These are phyloP conservation scores for Mormoops blainvillei DNA, from an alignment of 2,113 vertebrate species.

Conservation along the genomic window DNA sequence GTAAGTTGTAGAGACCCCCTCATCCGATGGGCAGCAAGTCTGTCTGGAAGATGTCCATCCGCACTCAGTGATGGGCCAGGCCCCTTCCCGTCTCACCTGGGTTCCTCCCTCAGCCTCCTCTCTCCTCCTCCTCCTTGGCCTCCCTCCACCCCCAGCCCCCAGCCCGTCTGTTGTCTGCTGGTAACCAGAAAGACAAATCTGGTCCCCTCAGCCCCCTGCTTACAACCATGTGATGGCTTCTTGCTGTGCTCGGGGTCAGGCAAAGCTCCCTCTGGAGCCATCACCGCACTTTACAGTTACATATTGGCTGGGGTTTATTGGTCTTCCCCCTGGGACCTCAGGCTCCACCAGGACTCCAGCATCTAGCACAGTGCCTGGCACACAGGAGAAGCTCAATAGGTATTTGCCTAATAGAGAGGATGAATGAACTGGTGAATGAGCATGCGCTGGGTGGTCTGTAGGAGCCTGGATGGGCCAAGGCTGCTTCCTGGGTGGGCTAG, in stretches of 20 bases:
- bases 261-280: rapidly evolving
- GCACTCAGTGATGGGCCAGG: rapidly evolving
- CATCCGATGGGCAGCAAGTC: rapidly evolving
- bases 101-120: neutral
- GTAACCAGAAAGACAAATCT: neutral
- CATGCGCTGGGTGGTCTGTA: rapidly evolving
- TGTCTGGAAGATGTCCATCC: neutral
- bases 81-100: neutral
- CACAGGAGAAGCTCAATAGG: neutral
- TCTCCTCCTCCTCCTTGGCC: neutral
- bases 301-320: neutral
- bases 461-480: neutral
- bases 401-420: neutral
- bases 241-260: neutral
- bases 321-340: no score
- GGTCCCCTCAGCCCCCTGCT: neutral
- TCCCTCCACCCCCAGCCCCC: neutral
- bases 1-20: neutral
- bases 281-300: neutral
- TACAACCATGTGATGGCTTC: rapidly evolving
- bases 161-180: neutral
- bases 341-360: neutral
- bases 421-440: no score
- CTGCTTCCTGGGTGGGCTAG: neutral
- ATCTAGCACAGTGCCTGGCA: neutral